Base-by-base conservation (phyloP, 2,888 invertebrate species). In the Aspidiotus destructor region DNA sequence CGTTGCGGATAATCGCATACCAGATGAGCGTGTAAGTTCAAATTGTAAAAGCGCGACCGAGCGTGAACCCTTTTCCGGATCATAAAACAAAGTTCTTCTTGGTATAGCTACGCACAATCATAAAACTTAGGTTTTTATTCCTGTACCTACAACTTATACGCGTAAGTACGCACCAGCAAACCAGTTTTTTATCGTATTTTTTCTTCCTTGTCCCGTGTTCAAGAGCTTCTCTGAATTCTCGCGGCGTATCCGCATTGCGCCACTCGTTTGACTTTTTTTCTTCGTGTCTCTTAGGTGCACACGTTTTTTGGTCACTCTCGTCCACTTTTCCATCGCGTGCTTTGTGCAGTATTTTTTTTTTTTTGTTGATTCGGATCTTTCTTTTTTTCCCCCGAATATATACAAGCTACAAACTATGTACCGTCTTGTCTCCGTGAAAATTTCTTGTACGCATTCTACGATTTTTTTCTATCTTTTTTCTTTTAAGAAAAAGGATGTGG, bases 361-460 rank as follows among this genome's bases (percentile, higher is more conserved):
- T 58, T 42, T 58, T 58, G 16, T 58, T 58, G 41, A 28, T 17
- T 17, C 42, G 57, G 48, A 17, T 55, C 17, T 28, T 58, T 58
- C 42, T 44, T 17, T 42, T 16, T 44, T 62, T 62, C 52, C 52
- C n/a, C 28, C 28, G 44, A 28, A 5, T 5, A 28, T 28, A 28
- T 28, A 28, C 28, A 28, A 28, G 28, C 28, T 28, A 28, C 28
- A 28, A 28, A 28, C 28, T 28, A 28, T 28, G 28, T 5, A 28
- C 28, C 28, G 28, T 28, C 5, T 5, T 28, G 28, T 65, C 65
- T 57, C 55, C 55, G 65, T 55, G 57, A 44, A 65, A 28, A 48
- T 65, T 65, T 62, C 13, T 65, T 65, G 65, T 57, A 64, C 58
- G 58, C 65, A 58, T 48, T 65, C 65, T 65, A 57, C 44, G 65